Base-by-base conservation (phyloP, 2,797 vertebrate genomes). In the Dendrocincla tyrannina region DNA sequence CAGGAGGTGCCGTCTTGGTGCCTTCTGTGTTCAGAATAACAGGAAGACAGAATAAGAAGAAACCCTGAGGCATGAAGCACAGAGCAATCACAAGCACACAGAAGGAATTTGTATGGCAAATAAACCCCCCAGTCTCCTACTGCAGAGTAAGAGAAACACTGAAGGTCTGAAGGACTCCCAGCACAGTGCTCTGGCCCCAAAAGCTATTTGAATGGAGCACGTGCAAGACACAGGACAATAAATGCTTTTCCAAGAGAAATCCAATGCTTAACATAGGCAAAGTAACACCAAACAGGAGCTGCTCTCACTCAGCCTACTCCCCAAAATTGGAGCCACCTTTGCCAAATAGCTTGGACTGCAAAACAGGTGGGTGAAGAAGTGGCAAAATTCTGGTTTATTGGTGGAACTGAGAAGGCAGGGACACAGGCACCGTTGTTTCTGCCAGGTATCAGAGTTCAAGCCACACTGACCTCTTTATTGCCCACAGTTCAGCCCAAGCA, bases 171-270 rank as follows among this genome's bases (percentile, higher is more conserved):
- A 64, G 39, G 35, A 85, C 2, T 58, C 9, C 35, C 42, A 76
- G 62, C n/a, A 68, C 37, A 33, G 41, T 9, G 30, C 33, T 83
- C 44, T 50, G 55, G 27, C 17, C 39, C 49, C 50, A 13, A 32
- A 33, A 86, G 59, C 33, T 27, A 50, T 6, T 41, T 56, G 60
- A 75, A 70, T 7, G 23, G 53, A 72, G 27, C 16, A 32, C 3
- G 6, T n/a, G 32, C 58, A 85, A 89, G 58, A 70, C 27, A 56
- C 23, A 58, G 75, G 35, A 37, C 18, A 84, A 24, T n/a, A 55
- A 47, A 39, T 24, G 28, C 5, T 72, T 66, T 78, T 74, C 66
- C 50, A 70, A 68, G 60, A 64, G n/a, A 88, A 89, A 94, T 37
- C 42, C 30, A 62, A 7, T 8, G 19, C 20, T 78, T 64, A 67